Evolutionary conservation across 2,797 vertebrate species (phyloP), one percentile per base, ranked within the genome.

Genomic region (Adelosebastes latens): DNA sequence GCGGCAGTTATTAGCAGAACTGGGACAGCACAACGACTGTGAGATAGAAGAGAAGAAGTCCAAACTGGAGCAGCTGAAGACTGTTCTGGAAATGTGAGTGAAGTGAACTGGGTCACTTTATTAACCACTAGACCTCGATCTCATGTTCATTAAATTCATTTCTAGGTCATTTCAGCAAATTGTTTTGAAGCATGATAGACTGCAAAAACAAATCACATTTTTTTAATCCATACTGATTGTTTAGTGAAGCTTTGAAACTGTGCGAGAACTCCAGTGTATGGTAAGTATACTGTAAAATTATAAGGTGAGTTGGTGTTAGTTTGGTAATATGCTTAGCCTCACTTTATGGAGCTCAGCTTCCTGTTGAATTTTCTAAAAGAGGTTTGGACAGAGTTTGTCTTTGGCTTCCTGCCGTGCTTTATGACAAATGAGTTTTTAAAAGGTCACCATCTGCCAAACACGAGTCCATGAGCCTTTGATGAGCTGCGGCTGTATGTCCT

Each of bases 51-150:
- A 99, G 94, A 97, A 98, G 87, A 97, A 96, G 76, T 98, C 96
- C 83, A 99, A 99, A 92, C 94, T 99, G 91, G 99, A 99, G 77
- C 98, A 99, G 91, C 96, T 99, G 77, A 99, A 99, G 92, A 99
- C 98, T 0, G 99, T 99, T 86, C 90, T 99, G 92, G 99, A 99
- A 95, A 99, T 99, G 99, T 99, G 95, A 96, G 98, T 88, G 0
- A 69, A 66, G 36, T 36, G 25, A 88, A 89, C 60, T 71, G 76
- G 87, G 84, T 82, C 87, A 79, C 63, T 42, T 56, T 13, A 64
- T 75, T 18, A 70, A 69, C 52, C 27, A 10, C 71, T 27, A 18
- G 4, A 31, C 59, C 32, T 73, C 16, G 8, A 20, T 29, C n/a
- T 81, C 56, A 64, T 27, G 52, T 60, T 64, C 14, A 64, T n/a